Evolutionary conservation across 1,140 invertebrate species (phyloP), one percentile per base, ranked within the genome.

Genomic region (Saccostrea glomerata): DNA sequence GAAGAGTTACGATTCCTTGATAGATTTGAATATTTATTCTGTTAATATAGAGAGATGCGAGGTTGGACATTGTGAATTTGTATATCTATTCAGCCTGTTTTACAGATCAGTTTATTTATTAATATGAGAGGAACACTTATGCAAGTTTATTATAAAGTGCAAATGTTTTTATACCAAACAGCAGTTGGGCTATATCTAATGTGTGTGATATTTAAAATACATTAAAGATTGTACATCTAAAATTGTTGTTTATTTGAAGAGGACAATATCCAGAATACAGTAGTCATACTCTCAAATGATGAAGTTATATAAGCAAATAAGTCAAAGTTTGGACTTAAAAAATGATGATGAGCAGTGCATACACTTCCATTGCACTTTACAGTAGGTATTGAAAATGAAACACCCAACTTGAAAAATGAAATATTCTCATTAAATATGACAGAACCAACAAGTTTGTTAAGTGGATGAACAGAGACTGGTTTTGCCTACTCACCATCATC

Each of bases 161-260:
- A 77, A 77, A 77, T 77, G 70, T 77, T 77, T 77, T 77, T 77
- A 77, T 77, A 77, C 70, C 70, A 77, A 77, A 77, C 70, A 77
- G 70, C 70, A 77, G 70, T 77, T 23, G 30, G 25, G 25, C 70
- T 77, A 77, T 77, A 77, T 77, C 70, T 77, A 30, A 77, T 77
- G 70, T 77, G 70, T 77, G 70, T 77, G 70, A 77, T 77, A 77
- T 77, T 77, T 77, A 25, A 66, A 77, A 77, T 25, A 77, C 25
- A 77, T 77, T 77, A 77, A 77, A 77, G 70, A 77, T 77, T 77
- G 70, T 77, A 77, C 70, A 77, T 77, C 30, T 77, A 77, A 77
- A 4, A 30, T 25, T 30, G 23, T 77, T 77, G 70, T 5, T 77
- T 36, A 66, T 66, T 66, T 47, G 47, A 47, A 47, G 47, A 47